phyloP scores from a whole-genome alignment of 2,888 invertebrate species.

The Synergus japonicus region DNA sequence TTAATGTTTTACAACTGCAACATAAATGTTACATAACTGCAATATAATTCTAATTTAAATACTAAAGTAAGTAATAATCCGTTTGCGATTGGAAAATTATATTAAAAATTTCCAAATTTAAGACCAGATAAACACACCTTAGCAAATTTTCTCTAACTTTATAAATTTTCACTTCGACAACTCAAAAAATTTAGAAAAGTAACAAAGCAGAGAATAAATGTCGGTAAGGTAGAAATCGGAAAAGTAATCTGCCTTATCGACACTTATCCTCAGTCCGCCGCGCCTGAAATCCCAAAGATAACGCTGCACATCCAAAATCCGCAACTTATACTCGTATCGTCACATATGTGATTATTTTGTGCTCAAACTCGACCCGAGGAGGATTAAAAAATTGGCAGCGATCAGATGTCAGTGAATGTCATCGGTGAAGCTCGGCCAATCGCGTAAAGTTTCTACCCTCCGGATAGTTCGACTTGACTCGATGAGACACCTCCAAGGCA shows the following conservation, averaged over 20 bases:
- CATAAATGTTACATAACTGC: no score
- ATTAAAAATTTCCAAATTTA: no score
- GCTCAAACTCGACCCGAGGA: slow-evolving; percentile 2
- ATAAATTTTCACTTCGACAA: no score
- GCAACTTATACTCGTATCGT: slow-evolving; percentile 8
- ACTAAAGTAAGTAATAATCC: no score
- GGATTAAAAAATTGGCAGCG: slow-evolving; percentile 16
- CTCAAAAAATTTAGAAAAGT: no score
- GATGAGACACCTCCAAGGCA: neutral
- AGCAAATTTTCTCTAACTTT: no score
- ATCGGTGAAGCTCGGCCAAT: neutral
- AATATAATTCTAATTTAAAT: no score
- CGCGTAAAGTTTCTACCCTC: neutral
- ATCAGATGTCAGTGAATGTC: slow-evolving; percentile 34
- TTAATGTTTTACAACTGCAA: no score
- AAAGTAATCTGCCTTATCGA: neutral
- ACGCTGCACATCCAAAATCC: neutral
- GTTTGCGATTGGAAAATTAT: no score
- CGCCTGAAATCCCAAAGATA: neutral
- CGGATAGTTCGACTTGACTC: neutral
- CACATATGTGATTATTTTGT: neutral
- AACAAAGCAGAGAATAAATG: no score
- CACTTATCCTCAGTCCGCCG: neutral
- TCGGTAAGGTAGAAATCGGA: no score
- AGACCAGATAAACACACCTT: no score